A percentile compares a stretch with the other conserved stretches of the same genome.
Conservation (phyloP, 2,888 invertebrate genomes). For the Lepidonotus clava region DNA sequence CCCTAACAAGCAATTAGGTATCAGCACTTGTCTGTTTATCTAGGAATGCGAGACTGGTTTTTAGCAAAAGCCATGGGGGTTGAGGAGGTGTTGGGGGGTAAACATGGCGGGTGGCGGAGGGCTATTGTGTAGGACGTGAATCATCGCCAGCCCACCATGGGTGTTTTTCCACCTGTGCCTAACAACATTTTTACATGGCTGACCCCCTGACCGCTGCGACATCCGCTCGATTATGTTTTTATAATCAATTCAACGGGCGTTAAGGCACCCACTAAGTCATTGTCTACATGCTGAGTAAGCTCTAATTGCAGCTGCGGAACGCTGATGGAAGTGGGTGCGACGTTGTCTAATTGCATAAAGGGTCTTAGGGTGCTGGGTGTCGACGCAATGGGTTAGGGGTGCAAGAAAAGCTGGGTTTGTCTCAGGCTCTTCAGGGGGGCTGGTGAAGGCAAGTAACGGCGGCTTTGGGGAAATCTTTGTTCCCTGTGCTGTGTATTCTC, state of each 20-base stretch:
- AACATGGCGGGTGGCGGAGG: background rate
- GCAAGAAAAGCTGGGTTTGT: no score
- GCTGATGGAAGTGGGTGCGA: background rate
- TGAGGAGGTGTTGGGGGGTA: background rate
- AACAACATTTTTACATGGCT: background rate
- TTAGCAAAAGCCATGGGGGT: background rate
- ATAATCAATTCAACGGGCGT: background rate
- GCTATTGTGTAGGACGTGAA: background rate
- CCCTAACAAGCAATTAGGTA: constrained; percentile 53
- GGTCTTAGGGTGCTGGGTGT: no score
- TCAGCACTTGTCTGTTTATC: background rate
- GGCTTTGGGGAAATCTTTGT: no score
- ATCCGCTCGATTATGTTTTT: constrained; percentile 37
- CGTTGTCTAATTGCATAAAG: background rate
- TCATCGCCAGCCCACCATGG: background rate
- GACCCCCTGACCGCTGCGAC: background rate
- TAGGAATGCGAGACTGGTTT: background rate
- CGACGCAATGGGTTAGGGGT: no score
- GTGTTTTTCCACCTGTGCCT: constrained; percentile 29
- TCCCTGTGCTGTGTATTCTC: no score
- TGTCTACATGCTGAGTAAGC: no score
- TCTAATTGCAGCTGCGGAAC: no score
- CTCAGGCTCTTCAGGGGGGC: no score
- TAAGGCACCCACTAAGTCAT: no score
- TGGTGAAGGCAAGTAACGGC: no score